Base-by-base conservation (phyloP, 2,888 invertebrate species). In the Nebria salina region DNA sequence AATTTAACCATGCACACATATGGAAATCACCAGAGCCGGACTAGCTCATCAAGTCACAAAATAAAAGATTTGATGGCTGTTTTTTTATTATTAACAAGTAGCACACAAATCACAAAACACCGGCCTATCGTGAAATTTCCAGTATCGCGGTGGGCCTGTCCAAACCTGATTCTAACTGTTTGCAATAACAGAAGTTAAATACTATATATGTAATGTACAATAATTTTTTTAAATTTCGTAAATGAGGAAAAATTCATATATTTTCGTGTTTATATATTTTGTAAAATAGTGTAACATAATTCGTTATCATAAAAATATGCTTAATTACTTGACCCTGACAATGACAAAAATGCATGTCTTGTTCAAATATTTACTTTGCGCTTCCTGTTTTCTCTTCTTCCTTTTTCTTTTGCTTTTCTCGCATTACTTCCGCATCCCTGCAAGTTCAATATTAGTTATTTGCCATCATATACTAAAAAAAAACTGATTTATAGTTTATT, bases 371-470 rank as follows among this genome's bases (percentile, higher is more conserved):
- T 83, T 77, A 74, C 42, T 75, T 77, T 65, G 72, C 73, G 85
- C 82, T 84, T 84, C 54, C 83, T 79, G 75, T 83, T 83, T 86
- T 86, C 84, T 91, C 90, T 85, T 92, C 91, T 86, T 94, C 93
- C 86, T 95, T 95, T 89, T 94, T 95, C 87, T 92, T 91, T 90
- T 97, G 96, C 88, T 97, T 97, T 87, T 96, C 95, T 87, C 96
- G 91, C 95, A 97, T 96, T 86, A 95, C 85, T 87, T 97, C 96
- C 26, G 97, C 96, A 91, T 97, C 97, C 87, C 97, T 96, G 87
- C 74, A 90, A 90, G 81, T 83, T 85, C 83, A 84, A 34, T 82
- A 34, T 34, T 34, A 34, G 34, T 34, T 34, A 5, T 34, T 34
- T 34, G 0, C 34, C 34, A 34, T 34, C 34, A 34, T 34, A 34